Percentiles rank a stretch among this genome's conserved stretches.
Evolutionary conservation across 2,113 vertebrate genomes (phyloP).

Genomic region (Geococcyx californianus): DNA sequence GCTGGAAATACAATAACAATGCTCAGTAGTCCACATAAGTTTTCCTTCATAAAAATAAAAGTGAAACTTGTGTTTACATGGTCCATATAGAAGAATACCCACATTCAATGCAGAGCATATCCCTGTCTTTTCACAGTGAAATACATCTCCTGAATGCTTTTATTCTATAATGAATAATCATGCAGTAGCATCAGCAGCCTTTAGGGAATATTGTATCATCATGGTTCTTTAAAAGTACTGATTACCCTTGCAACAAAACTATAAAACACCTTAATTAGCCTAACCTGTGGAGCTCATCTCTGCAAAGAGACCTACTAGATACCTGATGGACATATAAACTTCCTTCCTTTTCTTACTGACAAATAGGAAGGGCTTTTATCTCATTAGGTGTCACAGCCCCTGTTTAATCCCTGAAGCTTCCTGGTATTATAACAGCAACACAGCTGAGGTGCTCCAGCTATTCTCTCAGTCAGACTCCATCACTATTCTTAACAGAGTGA

Average conservation of each 20-base stretch:
- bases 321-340: neutral
- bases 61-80: neutral
- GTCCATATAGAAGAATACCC: neutral
- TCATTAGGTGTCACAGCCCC: neutral
- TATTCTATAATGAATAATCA: neutral
- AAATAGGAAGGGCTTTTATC: neutral
- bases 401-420: neutral
- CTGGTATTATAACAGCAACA: neutral
- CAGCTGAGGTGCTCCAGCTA: neutral
- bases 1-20: neutral
- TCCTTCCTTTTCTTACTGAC: neutral
- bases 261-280: neutral
- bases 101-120: neutral
- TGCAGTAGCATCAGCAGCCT: neutral
- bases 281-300: neutral
- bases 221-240: neutral
- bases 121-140: neutral
- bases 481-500: neutral
- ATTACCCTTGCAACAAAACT: neutral
- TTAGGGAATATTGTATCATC: neutral
- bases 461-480: accelerated
- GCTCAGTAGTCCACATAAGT: neutral
- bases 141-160: neutral
- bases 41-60: neutral
- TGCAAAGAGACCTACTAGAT: neutral